Percentiles rank a stretch among this genome's conserved stretches.
These are phyloP conservation scores for Barypeithes pellucidus DNA, from an alignment of 2,888 invertebrate species.

Conservation along the genomic window DNA sequence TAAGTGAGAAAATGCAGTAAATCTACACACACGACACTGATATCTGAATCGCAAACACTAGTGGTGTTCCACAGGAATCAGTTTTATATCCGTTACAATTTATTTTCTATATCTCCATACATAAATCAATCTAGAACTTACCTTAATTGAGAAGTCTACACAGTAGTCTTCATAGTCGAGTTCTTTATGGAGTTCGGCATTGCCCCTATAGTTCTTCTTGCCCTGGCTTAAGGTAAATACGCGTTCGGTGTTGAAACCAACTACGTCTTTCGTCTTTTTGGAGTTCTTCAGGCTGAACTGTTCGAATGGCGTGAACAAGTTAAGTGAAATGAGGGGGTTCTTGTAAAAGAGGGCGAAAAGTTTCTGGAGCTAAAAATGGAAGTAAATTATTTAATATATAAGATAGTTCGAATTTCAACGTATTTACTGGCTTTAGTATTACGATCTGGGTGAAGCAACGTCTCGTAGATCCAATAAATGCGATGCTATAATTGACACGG, in stretches of 20 bases:
- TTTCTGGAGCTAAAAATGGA: constrained; percentile 62
- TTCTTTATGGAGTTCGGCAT: constrained; percentile 73
- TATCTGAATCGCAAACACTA: too few species aligned
- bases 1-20: too few species aligned
- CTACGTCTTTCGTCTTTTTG: constrained; percentile 74
- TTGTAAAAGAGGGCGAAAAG: constrained; percentile 68
- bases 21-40: too few species aligned
- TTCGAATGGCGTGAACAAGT: constrained; percentile 76
- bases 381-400: too few species aligned
- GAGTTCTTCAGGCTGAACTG: constrained; percentile 73
- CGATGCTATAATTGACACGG: too few species aligned
- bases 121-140: constrained; percentile 66
- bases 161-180: constrained; percentile 78
- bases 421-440: too few species aligned
- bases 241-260: constrained; percentile 76
- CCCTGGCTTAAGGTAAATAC: constrained; percentile 78
- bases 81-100: background rate
- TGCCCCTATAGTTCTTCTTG: constrained; percentile 76
- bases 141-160: constrained; percentile 77
- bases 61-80: too few species aligned
- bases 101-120: too few species aligned
- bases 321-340: constrained; percentile 76
- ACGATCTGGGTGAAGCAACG: too few species aligned
- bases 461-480: too few species aligned
- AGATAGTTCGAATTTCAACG: too few species aligned